phyloP scores from a whole-genome alignment of 1,140 invertebrate species.

The Ephestia elutella region DNA sequence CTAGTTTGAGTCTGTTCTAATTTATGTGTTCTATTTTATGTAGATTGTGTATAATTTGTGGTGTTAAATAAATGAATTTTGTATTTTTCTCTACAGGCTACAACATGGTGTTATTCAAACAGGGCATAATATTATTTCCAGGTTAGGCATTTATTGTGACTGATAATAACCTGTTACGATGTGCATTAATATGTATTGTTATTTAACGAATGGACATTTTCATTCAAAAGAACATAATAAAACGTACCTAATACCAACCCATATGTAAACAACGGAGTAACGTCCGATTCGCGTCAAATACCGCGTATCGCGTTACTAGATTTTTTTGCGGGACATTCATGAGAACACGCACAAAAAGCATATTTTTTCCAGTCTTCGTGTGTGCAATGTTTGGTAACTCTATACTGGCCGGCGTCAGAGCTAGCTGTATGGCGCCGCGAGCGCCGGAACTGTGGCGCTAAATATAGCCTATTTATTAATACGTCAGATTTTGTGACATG shows the following conservation, averaged over 20 bases:
- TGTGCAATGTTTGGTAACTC: conserved; percentile 26
- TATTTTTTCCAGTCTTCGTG: neutral
- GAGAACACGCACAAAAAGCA: neutral
- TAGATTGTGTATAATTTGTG: no score
- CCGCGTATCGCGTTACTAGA: neutral
- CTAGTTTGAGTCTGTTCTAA: no score
- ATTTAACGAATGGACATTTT: no score
- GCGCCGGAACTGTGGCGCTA: conserved; percentile 11
- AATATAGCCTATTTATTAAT: conserved; percentile 3
- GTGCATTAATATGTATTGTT: no score
- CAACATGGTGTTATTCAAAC: no score
- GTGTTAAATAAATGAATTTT: no score
- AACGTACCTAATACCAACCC: neutral
- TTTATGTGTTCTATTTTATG: no score
- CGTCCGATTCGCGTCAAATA: neutral
- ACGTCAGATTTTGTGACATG: neutral
- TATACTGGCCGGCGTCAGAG: conserved; percentile 20
- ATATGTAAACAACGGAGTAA: neutral
- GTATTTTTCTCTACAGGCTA: no score
- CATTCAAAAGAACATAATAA: no score
- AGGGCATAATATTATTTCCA: no score
- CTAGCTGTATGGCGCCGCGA: neutral
- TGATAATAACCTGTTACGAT: no score
- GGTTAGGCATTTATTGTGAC: no score
- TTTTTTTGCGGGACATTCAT: neutral